These are phyloP conservation scores for Altica lythri DNA, from an alignment of 2,888 invertebrate species.

Conservation along the genomic window DNA sequence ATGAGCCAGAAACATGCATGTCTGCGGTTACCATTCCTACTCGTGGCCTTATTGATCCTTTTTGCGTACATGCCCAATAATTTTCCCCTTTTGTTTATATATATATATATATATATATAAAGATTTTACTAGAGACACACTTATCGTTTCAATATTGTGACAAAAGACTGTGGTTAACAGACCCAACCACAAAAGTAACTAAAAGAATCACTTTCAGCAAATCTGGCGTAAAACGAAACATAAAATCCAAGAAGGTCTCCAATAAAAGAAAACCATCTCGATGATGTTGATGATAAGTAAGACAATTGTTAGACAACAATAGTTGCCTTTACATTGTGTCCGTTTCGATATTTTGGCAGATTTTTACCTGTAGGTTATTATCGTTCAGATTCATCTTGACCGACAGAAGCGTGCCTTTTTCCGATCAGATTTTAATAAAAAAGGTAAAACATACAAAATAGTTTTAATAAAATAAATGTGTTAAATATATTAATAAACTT, in stretches of 20 bases:
- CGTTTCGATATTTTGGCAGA: conserved; percentile 48
- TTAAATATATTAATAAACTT: no score
- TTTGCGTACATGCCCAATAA: no score
- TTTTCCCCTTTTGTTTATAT: no score
- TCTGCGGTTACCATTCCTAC: no score
- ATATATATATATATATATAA: no score
- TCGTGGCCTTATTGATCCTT: no score
- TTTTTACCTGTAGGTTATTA: conserved; percentile 43
- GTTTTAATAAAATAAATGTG: no score
- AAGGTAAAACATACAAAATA: no score
- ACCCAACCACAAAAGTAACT: conserved; percentile 13
- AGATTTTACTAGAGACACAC: no score
- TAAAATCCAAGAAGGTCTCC: conserved; percentile 23
- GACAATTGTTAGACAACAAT: conserved; percentile 47
- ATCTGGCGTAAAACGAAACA: conserved; percentile 23
- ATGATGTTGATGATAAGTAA: conserved; percentile 45
- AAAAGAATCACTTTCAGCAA: conserved; percentile 11
- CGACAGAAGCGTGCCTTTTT: conserved; percentile 42
- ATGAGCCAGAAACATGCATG: no score
- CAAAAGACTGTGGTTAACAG: conserved; percentile 11
- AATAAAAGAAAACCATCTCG: conserved; percentile 31
- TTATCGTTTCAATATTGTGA: conserved; percentile 4
- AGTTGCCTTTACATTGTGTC: conserved; percentile 45
- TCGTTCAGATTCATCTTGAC: conserved; percentile 42
- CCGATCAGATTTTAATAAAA: no score